A percentile compares a stretch with the other conserved stretches of the same genome.
Conservation (phyloP, 2,888 invertebrate genomes). For the Leuctra nigra region DNA sequence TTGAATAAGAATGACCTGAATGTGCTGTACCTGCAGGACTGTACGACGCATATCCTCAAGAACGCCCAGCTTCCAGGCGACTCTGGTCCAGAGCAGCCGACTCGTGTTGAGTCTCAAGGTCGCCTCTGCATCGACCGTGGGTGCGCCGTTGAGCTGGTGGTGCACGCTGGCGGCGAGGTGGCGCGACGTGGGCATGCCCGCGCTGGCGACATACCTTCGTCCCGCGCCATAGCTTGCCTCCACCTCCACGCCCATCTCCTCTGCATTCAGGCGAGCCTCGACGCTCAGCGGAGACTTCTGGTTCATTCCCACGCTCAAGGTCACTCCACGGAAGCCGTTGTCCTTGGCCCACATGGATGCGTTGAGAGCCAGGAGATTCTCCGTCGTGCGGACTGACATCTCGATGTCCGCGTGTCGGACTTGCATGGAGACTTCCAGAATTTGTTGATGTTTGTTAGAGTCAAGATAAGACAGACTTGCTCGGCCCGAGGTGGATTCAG, state of each 20-base stretch:
- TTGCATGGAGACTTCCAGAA: slow-evolving; percentile 20
- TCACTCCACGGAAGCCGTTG: slow-evolving; percentile 17
- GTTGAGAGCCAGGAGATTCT: slow-evolving; percentile 20
- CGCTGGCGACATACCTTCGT: slow-evolving; percentile 29
- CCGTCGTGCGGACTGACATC: slow-evolving; percentile 21
- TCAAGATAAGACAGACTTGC: slow-evolving; percentile 20
- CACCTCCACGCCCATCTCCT: slow-evolving; percentile 27
- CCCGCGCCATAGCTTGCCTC: slow-evolving; percentile 27
- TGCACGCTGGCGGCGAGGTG: slow-evolving; percentile 32
- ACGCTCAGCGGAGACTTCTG: slow-evolving; percentile 29
- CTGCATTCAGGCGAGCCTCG: slow-evolving; percentile 24
- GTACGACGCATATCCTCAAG: slow-evolving; percentile 28
- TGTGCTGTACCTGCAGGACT: no score
- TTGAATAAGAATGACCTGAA: no score
- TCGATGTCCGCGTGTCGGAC: slow-evolving; percentile 19
- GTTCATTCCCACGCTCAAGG: slow-evolving; percentile 27
- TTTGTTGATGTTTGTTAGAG: slow-evolving; percentile 18
- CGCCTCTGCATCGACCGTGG: slow-evolving; percentile 32
- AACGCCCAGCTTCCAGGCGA: slow-evolving; percentile 34
- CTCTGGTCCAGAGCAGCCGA: slow-evolving; percentile 32
- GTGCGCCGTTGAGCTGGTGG: slow-evolving; percentile 31
- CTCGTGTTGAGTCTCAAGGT: slow-evolving; percentile 34
- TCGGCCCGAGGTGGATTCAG: slow-evolving; percentile 15
- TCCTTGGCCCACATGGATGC: slow-evolving; percentile 14
- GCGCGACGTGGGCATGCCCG: slow-evolving; percentile 34